Percentiles rank a stretch among this genome's conserved stretches.
phyloP scores from a whole-genome alignment of 2,797 vertebrate species.

The Diplodus puntazzo region DNA sequence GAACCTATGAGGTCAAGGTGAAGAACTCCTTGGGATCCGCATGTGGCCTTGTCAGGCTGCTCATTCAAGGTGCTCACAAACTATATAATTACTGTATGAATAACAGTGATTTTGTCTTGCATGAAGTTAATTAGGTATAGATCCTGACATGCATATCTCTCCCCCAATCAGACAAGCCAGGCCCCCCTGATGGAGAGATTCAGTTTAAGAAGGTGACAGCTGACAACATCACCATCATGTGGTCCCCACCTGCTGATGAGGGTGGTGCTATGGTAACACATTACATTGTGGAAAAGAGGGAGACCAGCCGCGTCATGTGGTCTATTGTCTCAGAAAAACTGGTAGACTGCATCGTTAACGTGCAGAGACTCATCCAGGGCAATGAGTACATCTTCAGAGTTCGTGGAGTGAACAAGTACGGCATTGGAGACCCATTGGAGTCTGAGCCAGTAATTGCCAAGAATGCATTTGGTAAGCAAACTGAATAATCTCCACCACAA shows the following conservation, averaged over 20 bases:
- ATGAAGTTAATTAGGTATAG: neutral
- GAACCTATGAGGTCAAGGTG: slow-evolving; percentile 94
- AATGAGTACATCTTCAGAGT: slow-evolving; percentile 98
- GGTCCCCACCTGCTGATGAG: slow-evolving; percentile 94
- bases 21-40: slow-evolving; percentile 97
- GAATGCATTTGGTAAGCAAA: slow-evolving; percentile 94
- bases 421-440: slow-evolving; percentile 94
- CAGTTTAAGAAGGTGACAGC: slow-evolving; percentile 97
- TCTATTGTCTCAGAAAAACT: slow-evolving; percentile 96
- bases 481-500: neutral
- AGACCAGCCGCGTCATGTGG: slow-evolving; percentile 98
- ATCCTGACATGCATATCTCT: slow-evolving; percentile 4
- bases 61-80: slow-evolving; percentile 91
- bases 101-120: neutral
- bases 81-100: neutral
- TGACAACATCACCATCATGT: slow-evolving; percentile 93
- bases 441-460: slow-evolving; percentile 92
- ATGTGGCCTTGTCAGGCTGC: slow-evolving; percentile 90
- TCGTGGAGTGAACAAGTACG: slow-evolving; percentile 97
- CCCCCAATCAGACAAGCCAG: slow-evolving; percentile 91
- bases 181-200: slow-evolving; percentile 93
- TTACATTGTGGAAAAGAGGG: slow-evolving; percentile 97
- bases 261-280: slow-evolving; percentile 96
- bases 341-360: slow-evolving; percentile 91
- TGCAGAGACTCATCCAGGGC: slow-evolving; percentile 96